These are phyloP conservation scores for Bovichtus diacanthus DNA, from an alignment of 2,797 vertebrate species.

Conservation along the genomic window DNA sequence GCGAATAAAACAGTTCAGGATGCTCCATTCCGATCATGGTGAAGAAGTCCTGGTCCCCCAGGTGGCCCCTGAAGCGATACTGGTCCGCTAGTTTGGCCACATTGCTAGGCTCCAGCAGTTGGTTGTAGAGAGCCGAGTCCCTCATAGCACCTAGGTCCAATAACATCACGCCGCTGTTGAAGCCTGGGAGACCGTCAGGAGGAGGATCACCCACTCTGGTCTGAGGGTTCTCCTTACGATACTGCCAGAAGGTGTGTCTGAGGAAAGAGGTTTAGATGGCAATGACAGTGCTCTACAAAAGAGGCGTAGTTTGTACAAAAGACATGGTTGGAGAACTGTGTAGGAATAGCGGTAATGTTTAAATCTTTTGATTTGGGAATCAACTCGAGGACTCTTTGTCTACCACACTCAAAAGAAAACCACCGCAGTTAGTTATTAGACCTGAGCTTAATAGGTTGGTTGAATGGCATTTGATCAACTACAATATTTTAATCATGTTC, in stretches of 20 bases:
- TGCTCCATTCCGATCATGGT: constrained; percentile 98
- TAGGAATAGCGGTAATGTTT: no score
- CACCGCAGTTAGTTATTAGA: no score
- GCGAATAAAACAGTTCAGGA: constrained; percentile 90
- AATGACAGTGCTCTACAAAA: neutral
- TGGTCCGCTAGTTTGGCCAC: constrained; percentile 90
- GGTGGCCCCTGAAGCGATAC: constrained; percentile 95
- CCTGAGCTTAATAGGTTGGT: neutral
- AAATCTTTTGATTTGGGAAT: no score
- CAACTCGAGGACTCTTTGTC: no score
- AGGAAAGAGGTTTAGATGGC: constrained; percentile 16
- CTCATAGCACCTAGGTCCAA: constrained; percentile 93
- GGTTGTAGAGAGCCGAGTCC: constrained; percentile 90
- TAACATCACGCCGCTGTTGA: constrained; percentile 97
- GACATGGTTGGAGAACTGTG: no score
- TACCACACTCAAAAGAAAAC: neutral
- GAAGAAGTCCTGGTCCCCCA: constrained; percentile 99
- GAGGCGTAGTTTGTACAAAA: neutral
- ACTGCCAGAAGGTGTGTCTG: constrained; percentile 99
- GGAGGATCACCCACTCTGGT: constrained; percentile 92
- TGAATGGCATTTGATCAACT: neutral
- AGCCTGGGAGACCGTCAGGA: constrained; percentile 93
- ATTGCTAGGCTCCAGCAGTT: constrained; percentile 87
- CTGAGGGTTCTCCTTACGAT: constrained; percentile 92
- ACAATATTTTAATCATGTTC: neutral